A percentile compares a stretch with the other conserved stretches of the same genome.
phyloP scores from a whole-genome alignment of 2,797 vertebrate genomes.

The Ctenochaetus hawaiiensis region DNA sequence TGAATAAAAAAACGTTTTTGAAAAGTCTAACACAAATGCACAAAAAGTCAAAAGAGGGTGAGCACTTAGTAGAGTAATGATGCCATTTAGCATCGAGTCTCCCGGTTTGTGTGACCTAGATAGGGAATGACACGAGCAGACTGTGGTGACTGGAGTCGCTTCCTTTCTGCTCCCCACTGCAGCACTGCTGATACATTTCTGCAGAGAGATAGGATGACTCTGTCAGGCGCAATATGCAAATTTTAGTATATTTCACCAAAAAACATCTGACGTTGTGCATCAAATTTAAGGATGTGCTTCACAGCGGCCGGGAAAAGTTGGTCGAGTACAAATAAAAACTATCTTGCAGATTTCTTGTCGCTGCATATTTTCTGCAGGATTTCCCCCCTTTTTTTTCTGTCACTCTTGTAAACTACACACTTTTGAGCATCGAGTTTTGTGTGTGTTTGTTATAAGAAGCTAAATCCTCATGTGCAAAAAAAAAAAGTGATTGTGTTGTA shows the following conservation, averaged over 20 bases:
- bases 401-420: not conserved
- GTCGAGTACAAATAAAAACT: not conserved
- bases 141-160: slow-evolving; percentile 67
- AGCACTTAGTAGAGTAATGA: slow-evolving; percentile 68
- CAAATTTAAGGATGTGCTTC: slow-evolving; percentile 47
- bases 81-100: slow-evolving; percentile 68
- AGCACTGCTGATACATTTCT: slow-evolving; percentile 58
- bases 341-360: slow-evolving; percentile 2
- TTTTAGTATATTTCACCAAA: slow-evolving; percentile 54
- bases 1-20: slow-evolving; percentile 43
- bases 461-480: slow-evolving; percentile 19
- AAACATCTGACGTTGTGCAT: slow-evolving; percentile 55
- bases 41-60: slow-evolving; percentile 47
- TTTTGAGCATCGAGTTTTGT: slow-evolving; percentile 5
- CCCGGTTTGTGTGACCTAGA: slow-evolving; percentile 75
- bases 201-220: slow-evolving; percentile 52
- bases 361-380: slow-evolving; percentile 27
- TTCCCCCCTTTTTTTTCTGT: not conserved
- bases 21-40: slow-evolving; percentile 37
- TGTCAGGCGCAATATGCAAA: slow-evolving; percentile 72
- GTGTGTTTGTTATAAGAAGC: slow-evolving; percentile 26
- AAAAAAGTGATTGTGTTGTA: not conserved
- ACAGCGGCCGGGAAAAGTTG: slow-evolving; percentile 43
- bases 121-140: slow-evolving; percentile 67
- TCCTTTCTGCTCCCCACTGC: slow-evolving; percentile 62